Conservation (phyloP, 2,888 invertebrate species). For the Abrostola triplasia region DNA sequence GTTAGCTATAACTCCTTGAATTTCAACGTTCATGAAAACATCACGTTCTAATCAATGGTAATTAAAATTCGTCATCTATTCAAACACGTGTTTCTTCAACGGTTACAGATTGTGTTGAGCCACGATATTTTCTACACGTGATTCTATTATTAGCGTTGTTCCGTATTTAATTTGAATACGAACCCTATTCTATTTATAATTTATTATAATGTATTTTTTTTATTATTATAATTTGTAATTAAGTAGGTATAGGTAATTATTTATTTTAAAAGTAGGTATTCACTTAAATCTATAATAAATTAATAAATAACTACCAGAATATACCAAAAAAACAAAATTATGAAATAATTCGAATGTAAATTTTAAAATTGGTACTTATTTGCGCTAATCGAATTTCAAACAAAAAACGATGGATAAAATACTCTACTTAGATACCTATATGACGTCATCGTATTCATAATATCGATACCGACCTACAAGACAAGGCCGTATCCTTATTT, state of each 20-base stretch:
- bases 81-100: constrained; percentile 34
- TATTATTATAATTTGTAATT: too few species aligned
- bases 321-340: too few species aligned
- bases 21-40: constrained; percentile 18
- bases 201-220: too few species aligned
- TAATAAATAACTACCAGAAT: too few species aligned
- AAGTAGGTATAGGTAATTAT: neutral
- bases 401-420: neutral
- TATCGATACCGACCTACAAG: constrained; percentile 4
- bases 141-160: constrained; percentile 16
- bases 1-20: constrained; percentile 9
- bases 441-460: constrained; percentile 29
- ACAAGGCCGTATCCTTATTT: constrained; percentile 43
- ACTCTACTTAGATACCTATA: too few species aligned
- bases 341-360: too few species aligned
- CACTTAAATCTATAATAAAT: too few species aligned
- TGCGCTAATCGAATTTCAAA: too few species aligned
- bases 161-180: constrained; percentile 1
- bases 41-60: constrained; percentile 28
- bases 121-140: constrained; percentile 24
- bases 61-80: constrained; percentile 32
- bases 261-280: neutral
- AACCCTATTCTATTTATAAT: too few species aligned
- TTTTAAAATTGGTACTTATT: too few species aligned
- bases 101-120: constrained; percentile 25